Evolutionary conservation across 2,797 vertebrate genomes (phyloP), one percentile per base, ranked within the genome.

Genomic region (Brachyalestes nurse): DNA sequence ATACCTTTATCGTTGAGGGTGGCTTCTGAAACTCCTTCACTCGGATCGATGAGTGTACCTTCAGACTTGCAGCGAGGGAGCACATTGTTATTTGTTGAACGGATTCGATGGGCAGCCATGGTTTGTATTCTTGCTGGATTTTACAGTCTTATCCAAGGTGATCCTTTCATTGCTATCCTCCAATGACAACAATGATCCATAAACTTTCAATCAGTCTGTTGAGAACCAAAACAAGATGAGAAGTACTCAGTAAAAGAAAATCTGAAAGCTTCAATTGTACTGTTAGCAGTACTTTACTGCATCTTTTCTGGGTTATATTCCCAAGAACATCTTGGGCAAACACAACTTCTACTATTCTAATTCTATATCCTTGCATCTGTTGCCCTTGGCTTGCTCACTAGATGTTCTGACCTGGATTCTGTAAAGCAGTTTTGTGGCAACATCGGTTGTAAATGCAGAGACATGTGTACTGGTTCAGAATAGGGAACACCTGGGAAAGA

Each of bases 81-180:
- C 13, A 92, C 94, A 2, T 91, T 96, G 76, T 93, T 96, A 90
- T 95, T 96, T 57, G 95, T 93, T 0, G 96, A 92, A 81, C 97
- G 95, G 90, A 99, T 99, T 81, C 97, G 94, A 91, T 99, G 97
- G 5, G 98, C 97, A 0, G 98, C 98, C 98, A 99, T 99, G 65
- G 55, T 83, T 66, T 49, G 10, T 84, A 64, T 85, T 79, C 40
- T 86, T 75, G 67, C n/a, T 64, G 13, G 64, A 78, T 84, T 82
- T 49, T 66, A 47, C 21, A 16, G 70, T 62, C 67, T n/a, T 57
- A 38, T 78, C 88, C 6, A 65, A 72, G 71, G 71, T 73, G 55
- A 69, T 83, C 65, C 76, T 61, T 38, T 23, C 78, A 79, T 51
- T 76, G 81, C 84, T 75, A 71, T 79, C 66, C 65, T 83, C 81